Evolutionary conservation across 2,797 vertebrate genomes (phyloP).

Genomic region (Acestrorhynchus altus): DNA sequence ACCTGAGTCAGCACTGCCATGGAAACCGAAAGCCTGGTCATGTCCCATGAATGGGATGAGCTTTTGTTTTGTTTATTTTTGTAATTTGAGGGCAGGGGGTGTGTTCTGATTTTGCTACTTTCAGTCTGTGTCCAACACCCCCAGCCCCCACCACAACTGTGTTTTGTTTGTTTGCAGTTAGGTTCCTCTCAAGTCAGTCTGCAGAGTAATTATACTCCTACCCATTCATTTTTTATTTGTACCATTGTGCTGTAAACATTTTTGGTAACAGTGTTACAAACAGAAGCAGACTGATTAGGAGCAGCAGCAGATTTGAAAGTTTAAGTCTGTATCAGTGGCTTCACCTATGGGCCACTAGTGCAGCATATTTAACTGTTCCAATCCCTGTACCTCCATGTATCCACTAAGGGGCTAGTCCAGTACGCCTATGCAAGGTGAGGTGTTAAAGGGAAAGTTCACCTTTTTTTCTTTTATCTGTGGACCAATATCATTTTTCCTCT

Average conservation of each 20-base stretch:
- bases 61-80: slow-evolving; percentile 64
- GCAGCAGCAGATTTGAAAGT: not conserved
- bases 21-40: slow-evolving; percentile 75
- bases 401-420: not conserved
- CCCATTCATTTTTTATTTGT: slow-evolving; percentile 61
- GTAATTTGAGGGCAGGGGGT: slow-evolving; percentile 67
- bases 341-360: not conserved
- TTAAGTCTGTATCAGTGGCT: not conserved
- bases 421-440: slow-evolving; percentile 18
- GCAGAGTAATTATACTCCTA: slow-evolving; percentile 49
- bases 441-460: slow-evolving; percentile 11
- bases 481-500: not conserved
- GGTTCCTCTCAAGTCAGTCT: slow-evolving; percentile 11
- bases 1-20: slow-evolving; percentile 72
- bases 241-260: slow-evolving; percentile 66
- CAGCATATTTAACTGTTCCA: slow-evolving; percentile 10
- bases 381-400: slow-evolving; percentile 7
- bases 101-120: not conserved
- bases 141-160: too few relatives aligned
- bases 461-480: not conserved
- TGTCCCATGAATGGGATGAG: slow-evolving; percentile 67
- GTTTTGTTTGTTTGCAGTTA: slow-evolving; percentile 41
- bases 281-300: slow-evolving; percentile 1
- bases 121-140: not conserved
- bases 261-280: slow-evolving; percentile 24